phyloP scores from a whole-genome alignment of 1,140 invertebrate genomes.

The Cephus cinctus region DNA sequence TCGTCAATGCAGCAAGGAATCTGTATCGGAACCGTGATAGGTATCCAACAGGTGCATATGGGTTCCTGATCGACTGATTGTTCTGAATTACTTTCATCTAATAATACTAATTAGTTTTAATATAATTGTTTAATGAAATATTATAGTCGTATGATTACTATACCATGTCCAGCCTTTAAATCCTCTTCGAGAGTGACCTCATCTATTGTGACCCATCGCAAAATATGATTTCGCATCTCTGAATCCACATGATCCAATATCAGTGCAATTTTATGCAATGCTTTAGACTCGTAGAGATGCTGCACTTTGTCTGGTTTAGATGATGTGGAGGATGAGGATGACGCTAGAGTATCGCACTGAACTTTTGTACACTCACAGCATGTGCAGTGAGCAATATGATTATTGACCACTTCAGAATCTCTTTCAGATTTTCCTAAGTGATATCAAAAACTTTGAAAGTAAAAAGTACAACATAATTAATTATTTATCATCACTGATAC shows the following conservation, averaged over 20 bases:
- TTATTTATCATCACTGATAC: neutral
- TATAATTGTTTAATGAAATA: too few relatives aligned
- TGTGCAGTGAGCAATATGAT: neutral
- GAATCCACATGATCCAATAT: neutral
- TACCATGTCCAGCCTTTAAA: too few relatives aligned
- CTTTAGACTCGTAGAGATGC: neutral
- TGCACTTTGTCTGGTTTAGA: neutral
- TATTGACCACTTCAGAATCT: neutral
- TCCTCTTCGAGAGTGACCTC: neutral
- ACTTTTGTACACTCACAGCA: constrained; percentile 1
- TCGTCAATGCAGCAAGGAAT: too few relatives aligned
- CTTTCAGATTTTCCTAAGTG: neutral
- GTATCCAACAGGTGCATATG: too few relatives aligned
- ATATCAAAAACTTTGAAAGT: neutral
- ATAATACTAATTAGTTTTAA: too few relatives aligned
- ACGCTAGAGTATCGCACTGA: neutral
- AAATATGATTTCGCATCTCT: neutral
- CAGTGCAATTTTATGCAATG: neutral
- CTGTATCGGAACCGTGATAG: too few relatives aligned
- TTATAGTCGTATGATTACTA: too few relatives aligned
- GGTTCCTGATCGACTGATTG: too few relatives aligned
- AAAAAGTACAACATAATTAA: neutral
- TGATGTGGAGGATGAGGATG: neutral
- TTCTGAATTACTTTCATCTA: neutral
- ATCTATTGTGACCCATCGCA: neutral